A percentile compares a stretch with the other conserved stretches of the same genome.
phyloP scores from a whole-genome alignment of 2,113 vertebrate species.

The Aythya baeri region DNA sequence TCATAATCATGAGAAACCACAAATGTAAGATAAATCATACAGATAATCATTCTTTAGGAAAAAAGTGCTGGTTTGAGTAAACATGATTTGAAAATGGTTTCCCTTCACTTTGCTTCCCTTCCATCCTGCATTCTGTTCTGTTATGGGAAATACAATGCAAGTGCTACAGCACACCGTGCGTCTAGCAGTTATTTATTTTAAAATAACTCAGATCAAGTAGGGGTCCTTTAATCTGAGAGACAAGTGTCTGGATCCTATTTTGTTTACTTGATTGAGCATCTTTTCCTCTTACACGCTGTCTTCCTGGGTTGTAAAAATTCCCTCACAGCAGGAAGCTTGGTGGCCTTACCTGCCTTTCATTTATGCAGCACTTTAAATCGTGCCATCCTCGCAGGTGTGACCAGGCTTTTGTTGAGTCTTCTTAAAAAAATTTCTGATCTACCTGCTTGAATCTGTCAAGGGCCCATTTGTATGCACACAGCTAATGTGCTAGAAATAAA shows the following conservation, averaged over 20 bases:
- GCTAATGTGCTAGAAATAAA: conserved; percentile 83
- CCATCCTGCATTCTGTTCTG: not conserved
- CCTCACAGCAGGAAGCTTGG: conserved; percentile 48
- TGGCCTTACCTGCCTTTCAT: conserved; percentile 74
- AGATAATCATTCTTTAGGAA: conserved; percentile 6
- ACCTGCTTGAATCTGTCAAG: conserved; percentile 80
- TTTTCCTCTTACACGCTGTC: conserved; percentile 27
- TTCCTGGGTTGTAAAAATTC: conserved; percentile 26
- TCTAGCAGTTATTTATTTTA: conserved; percentile 18
- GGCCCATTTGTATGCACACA: conserved; percentile 75
- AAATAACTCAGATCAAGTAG: conserved; percentile 17
- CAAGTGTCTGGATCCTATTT: conserved; percentile 40
- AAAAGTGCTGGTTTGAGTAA: conserved; percentile 1
- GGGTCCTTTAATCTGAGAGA: conserved; percentile 9
- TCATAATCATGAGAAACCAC: not conserved
- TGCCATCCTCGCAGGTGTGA: conserved; percentile 74
- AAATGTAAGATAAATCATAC: conserved; percentile 36
- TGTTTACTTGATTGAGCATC: conserved; percentile 51
- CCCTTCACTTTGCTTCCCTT: not conserved
- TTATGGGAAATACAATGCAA: not conserved
- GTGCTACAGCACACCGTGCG: not conserved
- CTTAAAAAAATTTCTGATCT: conserved; percentile 68
- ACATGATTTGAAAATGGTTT: conserved; percentile 36
- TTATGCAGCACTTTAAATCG: conserved; percentile 65
- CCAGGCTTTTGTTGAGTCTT: conserved; percentile 61